Evolutionary conservation across 2,888 invertebrate species (phyloP).

Genomic region (Pseudococcus longispinus): DNA sequence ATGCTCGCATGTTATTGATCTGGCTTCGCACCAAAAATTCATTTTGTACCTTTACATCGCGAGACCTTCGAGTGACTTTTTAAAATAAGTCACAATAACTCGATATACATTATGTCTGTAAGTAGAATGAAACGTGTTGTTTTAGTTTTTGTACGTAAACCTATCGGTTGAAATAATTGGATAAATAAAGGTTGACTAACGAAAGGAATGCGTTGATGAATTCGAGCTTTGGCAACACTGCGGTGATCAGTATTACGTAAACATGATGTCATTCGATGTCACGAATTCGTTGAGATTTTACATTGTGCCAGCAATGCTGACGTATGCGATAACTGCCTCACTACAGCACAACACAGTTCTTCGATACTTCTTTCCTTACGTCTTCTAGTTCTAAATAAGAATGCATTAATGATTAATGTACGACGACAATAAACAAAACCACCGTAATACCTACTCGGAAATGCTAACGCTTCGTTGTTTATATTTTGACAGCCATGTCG

Average conservation of each 20-base stretch:
- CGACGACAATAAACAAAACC: too few species aligned
- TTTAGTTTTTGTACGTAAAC: neutral
- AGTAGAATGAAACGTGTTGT: neutral
- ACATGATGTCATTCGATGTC: conserved; percentile 22
- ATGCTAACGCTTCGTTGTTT: neutral
- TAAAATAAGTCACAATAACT: neutral
- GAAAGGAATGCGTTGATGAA: neutral
- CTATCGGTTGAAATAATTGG: neutral
- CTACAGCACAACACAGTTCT: neutral
- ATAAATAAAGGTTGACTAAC: neutral
- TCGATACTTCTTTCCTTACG: neutral
- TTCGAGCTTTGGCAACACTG: conserved; percentile 14
- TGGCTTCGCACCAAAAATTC: neutral
- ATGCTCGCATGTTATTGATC: neutral
- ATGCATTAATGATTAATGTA: neutral
- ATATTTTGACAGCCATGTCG: conserved; percentile 57
- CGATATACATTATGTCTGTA: neutral
- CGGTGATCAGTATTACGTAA: neutral
- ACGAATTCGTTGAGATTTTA: neutral
- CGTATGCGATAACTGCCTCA: neutral
- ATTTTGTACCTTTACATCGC: neutral
- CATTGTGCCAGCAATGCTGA: neutral
- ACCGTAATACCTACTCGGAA: too few species aligned
- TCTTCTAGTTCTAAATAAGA: neutral
- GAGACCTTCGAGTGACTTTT: conserved; percentile 27